Evolutionary conservation across 2,797 vertebrate genomes (phyloP).

Genomic region (Toxotes lorentzi): DNA sequence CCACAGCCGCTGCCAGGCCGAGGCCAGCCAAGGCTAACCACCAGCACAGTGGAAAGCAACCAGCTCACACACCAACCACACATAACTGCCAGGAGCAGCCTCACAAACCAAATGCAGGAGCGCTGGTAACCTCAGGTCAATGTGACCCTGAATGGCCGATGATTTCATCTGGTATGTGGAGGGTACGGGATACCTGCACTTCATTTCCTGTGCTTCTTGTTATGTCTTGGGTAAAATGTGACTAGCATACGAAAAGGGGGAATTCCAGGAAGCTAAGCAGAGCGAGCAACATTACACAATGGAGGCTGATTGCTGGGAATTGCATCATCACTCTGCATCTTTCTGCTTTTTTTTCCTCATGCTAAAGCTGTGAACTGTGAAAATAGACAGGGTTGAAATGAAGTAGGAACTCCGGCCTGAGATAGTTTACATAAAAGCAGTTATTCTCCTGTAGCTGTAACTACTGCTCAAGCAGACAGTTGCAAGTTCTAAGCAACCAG

Average conservation of each 20-base stretch:
- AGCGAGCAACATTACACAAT: conserved; percentile 73
- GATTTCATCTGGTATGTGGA: conserved; percentile 5
- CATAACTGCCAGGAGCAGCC: conserved; percentile 35
- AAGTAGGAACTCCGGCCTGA: conserved; percentile 39
- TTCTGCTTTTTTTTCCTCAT: conserved; percentile 28
- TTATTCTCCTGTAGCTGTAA: background rate
- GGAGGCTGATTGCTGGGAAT: conserved; percentile 73
- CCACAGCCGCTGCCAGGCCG: conserved; percentile 45
- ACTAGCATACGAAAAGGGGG: conserved; percentile 65
- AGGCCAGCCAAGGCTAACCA: conserved; percentile 60
- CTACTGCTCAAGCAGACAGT: background rate
- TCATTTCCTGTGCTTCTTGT: conserved; percentile 37
- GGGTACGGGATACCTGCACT: conserved; percentile 16
- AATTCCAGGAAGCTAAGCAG: conserved; percentile 72
- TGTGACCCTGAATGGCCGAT: background rate
- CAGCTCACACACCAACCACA: conserved; percentile 34
- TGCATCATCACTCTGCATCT: conserved; percentile 77
- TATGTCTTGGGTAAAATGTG: conserved; percentile 58
- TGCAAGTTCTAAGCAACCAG: background rate
- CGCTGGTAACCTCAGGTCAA: conserved; percentile 19
- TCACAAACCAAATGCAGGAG: conserved; percentile 21
- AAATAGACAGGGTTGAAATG: conserved; percentile 53
- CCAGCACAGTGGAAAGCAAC: conserved; percentile 60
- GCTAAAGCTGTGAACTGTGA: conserved; percentile 44
- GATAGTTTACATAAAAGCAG: conserved; percentile 34